A percentile compares a stretch with the other conserved stretches of the same genome.
These are phyloP conservation scores for Eudyptes chrysolophus DNA, from an alignment of 2,113 vertebrate species.

Conservation along the genomic window DNA sequence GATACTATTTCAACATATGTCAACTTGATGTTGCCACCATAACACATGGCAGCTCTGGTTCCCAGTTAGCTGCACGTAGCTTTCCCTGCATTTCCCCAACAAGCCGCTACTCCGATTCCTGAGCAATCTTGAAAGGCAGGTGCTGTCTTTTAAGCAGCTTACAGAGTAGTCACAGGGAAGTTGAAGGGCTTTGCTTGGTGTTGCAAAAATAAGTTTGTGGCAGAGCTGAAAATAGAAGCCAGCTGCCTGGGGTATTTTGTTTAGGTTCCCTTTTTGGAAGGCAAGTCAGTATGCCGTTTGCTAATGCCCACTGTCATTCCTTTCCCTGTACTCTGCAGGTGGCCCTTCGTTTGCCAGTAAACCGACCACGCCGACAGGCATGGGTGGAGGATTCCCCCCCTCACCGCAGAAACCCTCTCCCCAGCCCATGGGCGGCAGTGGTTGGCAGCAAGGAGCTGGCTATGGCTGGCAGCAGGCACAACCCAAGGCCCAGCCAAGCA, in stretches of 20 bases:
- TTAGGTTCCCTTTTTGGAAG: neutral
- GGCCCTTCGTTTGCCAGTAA: slow-evolving; percentile 94
- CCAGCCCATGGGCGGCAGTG: slow-evolving; percentile 79
- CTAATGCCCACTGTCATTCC: fast-evolving
- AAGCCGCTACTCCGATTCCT: neutral
- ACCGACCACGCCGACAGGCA: slow-evolving; percentile 91
- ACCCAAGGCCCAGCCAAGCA: slow-evolving; percentile 73
- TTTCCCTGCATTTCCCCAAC: fast-evolving
- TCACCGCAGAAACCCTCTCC: slow-evolving; percentile 91
- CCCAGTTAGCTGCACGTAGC: fast-evolving
- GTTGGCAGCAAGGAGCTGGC: slow-evolving; percentile 82
- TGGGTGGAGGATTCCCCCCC: slow-evolving; percentile 87
- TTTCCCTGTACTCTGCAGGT: slow-evolving; percentile 47
- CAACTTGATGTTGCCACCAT: neutral
- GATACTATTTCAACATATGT: fast-evolving
- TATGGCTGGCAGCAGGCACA: slow-evolving; percentile 81
- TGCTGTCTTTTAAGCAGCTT: neutral
- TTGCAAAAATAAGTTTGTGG: neutral
- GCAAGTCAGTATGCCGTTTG: neutral
- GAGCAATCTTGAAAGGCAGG: too few relatives aligned
- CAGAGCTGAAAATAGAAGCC: neutral
- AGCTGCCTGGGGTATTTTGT: neutral
- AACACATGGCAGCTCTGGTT: neutral
- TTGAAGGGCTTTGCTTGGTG: neutral
- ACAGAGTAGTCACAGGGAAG: neutral